Percentiles rank a stretch among this genome's conserved stretches.
Evolutionary conservation across 2,113 vertebrate species (phyloP).

Genomic region (Brienomyrus longianalis): DNA sequence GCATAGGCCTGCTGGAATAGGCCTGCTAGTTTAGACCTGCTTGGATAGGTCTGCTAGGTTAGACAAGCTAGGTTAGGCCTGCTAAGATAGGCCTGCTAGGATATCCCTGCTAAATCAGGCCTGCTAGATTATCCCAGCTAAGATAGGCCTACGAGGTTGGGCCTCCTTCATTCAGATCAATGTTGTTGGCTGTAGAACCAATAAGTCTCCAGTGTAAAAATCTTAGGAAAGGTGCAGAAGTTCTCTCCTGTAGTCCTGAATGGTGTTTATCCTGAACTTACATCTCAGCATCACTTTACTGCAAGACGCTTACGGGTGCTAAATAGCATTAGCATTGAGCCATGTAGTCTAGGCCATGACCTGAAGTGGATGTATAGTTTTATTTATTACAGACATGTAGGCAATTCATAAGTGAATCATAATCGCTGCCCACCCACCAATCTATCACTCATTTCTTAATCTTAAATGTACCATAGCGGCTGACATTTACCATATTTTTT

Average conservation of each 20-base stretch:
- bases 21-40: too few species aligned
- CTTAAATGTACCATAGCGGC: neutral
- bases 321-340: neutral
- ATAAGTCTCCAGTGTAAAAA: neutral
- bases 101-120: too few species aligned
- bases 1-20: too few species aligned
- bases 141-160: neutral
- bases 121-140: neutral
- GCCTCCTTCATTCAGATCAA: neutral
- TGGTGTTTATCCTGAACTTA: neutral
- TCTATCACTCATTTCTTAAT: neutral
- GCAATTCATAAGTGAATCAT: neutral
- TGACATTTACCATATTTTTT: neutral
- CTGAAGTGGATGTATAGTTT: neutral
- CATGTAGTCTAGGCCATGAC: neutral
- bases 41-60: too few species aligned
- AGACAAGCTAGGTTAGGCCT: too few species aligned
- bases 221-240: neutral
- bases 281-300: neutral
- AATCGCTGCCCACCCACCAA: neutral
- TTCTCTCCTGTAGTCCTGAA: neutral
- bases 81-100: too few species aligned
- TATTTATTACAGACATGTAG: neutral
- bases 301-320: neutral
- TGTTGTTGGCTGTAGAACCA: neutral